Evolutionary conservation across 2,797 vertebrate genomes (phyloP).

Genomic region (Telmatherina bonti): DNA sequence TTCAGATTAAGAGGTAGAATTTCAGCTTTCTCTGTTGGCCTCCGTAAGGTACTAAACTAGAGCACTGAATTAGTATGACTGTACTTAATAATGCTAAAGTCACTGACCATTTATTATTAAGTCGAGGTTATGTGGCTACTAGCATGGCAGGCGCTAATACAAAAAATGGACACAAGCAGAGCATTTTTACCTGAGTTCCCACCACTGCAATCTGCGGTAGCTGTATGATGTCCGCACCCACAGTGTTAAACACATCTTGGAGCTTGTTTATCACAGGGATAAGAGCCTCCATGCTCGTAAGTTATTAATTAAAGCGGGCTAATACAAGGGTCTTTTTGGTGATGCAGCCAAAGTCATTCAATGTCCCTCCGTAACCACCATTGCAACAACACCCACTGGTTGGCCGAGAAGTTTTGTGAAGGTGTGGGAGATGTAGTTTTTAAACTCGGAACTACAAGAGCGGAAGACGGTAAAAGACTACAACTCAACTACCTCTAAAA

Average conservation of each 20-base stretch:
- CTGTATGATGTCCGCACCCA: conserved; percentile 96
- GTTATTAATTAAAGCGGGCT: conserved; percentile 33
- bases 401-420: fast-evolving
- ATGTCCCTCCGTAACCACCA: conserved; percentile 83
- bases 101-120: background rate
- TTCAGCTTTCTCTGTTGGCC: too few species aligned
- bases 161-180: conserved; percentile 16
- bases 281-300: conserved; percentile 91
- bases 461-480: conserved; percentile 36
- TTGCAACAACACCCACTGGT: conserved; percentile 66
- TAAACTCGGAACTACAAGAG: fast-evolving
- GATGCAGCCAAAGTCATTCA: conserved; percentile 88
- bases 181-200: conserved; percentile 92
- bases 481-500: fast-evolving
- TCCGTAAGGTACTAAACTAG: background rate
- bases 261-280: conserved; percentile 99
- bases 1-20: too few species aligned
- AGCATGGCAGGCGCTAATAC: conserved; percentile 40
- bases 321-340: conserved; percentile 53
- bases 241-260: conserved; percentile 98
- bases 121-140: conserved; percentile 51
- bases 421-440: conserved; percentile 70
- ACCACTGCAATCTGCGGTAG: conserved; percentile 98
- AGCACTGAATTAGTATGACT: background rate
- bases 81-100: background rate